Base-by-base conservation (phyloP, 92 coral and sea anemone species). In the Parazoanthus darwini region DNA sequence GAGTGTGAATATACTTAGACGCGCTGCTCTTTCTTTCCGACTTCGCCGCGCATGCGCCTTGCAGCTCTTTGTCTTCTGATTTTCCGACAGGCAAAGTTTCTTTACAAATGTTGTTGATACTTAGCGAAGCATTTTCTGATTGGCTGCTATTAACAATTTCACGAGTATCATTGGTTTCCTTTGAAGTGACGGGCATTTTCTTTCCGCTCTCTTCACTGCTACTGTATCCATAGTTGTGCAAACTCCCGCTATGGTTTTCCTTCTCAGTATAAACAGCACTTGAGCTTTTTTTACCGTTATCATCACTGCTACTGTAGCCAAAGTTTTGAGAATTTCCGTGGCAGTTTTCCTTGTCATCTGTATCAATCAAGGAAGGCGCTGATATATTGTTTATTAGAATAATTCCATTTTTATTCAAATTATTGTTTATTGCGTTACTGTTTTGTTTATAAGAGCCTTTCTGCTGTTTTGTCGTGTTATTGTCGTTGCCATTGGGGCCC, bases 291-390 rank as follows among this genome's bases (percentile, higher is more conserved):
- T 77, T 38, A 44, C 54, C 20, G 15, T 44, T 39, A 65, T 67
- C 77, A 26, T 82, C 86, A 37, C 86, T 82, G 51, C 77, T 82
- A 25, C 75, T 82, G 25, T 46, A 22, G 38, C 86, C 73, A 42
- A 39, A 66, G 77, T 82, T 82, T 29, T 48, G 87, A 29, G 66
- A 71, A 51, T 71, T 84, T 48, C 51, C 87, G 51, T 86, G 85
- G 26, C 92, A 37, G 78, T 95, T 95, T 92, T 95, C 98, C 78
- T 95, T 95, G 82, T 95, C 92, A n/a, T 94, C 91, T 46, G 92
- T 95, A 82, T 93, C 96, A 22, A 95, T 95, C 2, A 89, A 82
- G 72, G 76, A 87, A 8, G 90, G 78, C 13, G 92, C 51, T 75
- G 89, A 75, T 46, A 51, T 84, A 46, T 93, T 92, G 56, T 89